A percentile compares a stretch with the other conserved stretches of the same genome.
phyloP scores from a whole-genome alignment of 2,797 vertebrate species.

The Pantherophis alleghaniensis region DNA sequence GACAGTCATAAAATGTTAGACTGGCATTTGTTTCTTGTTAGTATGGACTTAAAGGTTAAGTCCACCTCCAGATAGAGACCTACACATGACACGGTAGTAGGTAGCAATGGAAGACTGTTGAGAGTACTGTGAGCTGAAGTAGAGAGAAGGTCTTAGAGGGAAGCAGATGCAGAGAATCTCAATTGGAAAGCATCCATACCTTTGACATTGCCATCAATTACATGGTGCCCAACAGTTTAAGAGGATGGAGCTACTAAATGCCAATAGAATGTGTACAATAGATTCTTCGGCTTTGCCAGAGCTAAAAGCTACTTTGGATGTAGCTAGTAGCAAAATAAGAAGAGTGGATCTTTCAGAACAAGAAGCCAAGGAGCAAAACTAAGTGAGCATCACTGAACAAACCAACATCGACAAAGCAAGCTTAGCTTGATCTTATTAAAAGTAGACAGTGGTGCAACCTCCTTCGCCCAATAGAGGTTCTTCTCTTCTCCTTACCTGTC shows the following conservation, averaged over 20 bases:
- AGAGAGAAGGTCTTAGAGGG: slow-evolving; percentile 28
- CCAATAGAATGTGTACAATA: slow-evolving; percentile 6
- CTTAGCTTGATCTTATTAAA: neutral
- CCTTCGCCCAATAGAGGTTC: rapidly evolving
- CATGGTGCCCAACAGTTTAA: slow-evolving; percentile 51
- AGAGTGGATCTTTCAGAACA: neutral
- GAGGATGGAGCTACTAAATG: slow-evolving; percentile 54
- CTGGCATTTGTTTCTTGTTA: neutral
- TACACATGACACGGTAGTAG: neutral
- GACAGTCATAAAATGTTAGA: no score
- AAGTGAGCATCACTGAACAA: neutral
- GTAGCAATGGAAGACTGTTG: neutral
- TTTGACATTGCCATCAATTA: slow-evolving; percentile 61
- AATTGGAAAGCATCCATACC: slow-evolving; percentile 46
- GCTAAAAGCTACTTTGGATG: slow-evolving; percentile 16
- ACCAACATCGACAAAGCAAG: neutral
- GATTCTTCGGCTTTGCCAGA: slow-evolving; percentile 25
- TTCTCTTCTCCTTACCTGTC: slow-evolving; percentile 66
- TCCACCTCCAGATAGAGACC: neutral
- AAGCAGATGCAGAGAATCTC: slow-evolving; percentile 44
- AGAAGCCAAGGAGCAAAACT: slow-evolving; percentile 4
- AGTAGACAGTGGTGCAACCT: neutral
- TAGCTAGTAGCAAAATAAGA: neutral
- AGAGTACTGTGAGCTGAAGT: neutral
- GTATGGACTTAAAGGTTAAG: neutral